Evolutionary conservation across 2,113 vertebrate genomes (phyloP).

Genomic region (Oryzias woworae): DNA sequence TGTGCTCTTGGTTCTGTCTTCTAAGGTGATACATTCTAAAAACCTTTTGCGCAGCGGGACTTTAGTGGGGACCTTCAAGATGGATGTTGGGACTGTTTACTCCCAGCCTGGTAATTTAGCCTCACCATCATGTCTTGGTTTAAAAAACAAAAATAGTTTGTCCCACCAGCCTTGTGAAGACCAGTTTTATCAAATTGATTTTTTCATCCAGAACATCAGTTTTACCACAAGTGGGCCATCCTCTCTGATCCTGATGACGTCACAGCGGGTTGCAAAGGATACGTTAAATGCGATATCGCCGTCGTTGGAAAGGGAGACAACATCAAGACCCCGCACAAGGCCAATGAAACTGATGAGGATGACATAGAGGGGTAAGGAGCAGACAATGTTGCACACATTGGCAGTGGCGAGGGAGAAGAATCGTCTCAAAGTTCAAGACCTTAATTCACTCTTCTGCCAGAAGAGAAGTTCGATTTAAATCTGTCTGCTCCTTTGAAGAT

Average conservation of each 20-base stretch:
- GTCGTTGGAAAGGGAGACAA: constrained; percentile 96
- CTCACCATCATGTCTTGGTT: background rate
- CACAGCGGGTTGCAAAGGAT: constrained; percentile 90
- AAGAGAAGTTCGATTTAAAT: too few relatives aligned
- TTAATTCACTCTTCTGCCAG: too few relatives aligned
- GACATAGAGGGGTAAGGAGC: constrained; percentile 89
- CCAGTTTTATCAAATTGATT: background rate
- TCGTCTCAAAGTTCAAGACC: too few relatives aligned
- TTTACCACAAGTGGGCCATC: constrained; percentile 96
- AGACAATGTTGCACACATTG: background rate
- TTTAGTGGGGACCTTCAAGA: constrained; percentile 92
- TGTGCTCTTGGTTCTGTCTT: constrained; percentile 12
- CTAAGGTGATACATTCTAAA: constrained; percentile 96
- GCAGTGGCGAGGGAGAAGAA: too few relatives aligned
- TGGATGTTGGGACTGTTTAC: constrained; percentile 95
- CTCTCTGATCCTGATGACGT: constrained; percentile 94
- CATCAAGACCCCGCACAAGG: constrained; percentile 95
- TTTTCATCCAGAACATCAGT: constrained; percentile 87
- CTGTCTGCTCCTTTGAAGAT: too few relatives aligned
- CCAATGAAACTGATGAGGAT: constrained; percentile 92
- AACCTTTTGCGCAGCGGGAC: constrained; percentile 96
- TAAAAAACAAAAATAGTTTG: too few relatives aligned
- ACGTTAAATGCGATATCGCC: constrained; percentile 92
- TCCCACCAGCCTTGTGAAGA: too few relatives aligned
- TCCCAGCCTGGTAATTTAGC: constrained; percentile 85